Percentiles rank a stretch among this genome's conserved stretches.
These are phyloP conservation scores for Allacma fusca DNA, from an alignment of 2,888 invertebrate genomes.

Conservation along the genomic window DNA sequence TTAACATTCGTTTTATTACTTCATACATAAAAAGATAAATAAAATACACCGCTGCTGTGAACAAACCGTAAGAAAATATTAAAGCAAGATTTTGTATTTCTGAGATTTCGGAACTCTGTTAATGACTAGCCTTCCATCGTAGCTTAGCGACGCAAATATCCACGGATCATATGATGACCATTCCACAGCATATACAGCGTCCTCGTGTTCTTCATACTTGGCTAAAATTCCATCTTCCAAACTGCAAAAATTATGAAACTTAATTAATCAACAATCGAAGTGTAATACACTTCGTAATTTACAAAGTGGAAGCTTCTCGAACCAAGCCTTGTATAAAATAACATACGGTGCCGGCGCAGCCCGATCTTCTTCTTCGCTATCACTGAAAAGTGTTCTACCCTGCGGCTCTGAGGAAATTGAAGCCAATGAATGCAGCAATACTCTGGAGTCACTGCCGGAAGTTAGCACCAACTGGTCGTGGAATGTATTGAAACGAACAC, in stretches of 20 bases:
- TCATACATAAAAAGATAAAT: too few relatives aligned
- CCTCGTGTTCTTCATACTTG: conserved; percentile 96
- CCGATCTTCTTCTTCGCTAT: conserved; percentile 64
- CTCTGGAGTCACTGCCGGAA: conserved; percentile 93
- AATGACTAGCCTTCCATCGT: conserved; percentile 93
- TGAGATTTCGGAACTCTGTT: conserved; percentile 92
- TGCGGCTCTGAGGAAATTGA: conserved; percentile 85
- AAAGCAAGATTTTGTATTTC: conserved; percentile 90
- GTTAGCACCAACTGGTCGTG: conserved; percentile 95
- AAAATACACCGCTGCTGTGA: too few relatives aligned
- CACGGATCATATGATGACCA: conserved; percentile 98
- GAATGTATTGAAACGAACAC: conserved; percentile 92
- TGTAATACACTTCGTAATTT: too few relatives aligned
- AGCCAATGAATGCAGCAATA: conserved; percentile 85
- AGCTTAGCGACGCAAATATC: conserved; percentile 98
- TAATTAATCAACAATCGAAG: too few relatives aligned
- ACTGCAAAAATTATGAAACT: conserved; percentile 64
- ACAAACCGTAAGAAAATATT: conserved; percentile 56
- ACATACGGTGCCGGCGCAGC: conserved; percentile 58
- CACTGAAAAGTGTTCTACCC: conserved; percentile 67
- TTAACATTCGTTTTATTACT: too few relatives aligned
- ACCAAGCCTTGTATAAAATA: too few relatives aligned
- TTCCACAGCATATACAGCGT: conserved; percentile 95
- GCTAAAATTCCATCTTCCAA: conserved; percentile 87
- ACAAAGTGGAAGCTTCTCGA: too few relatives aligned